Percentiles rank a stretch among this genome's conserved stretches.
Conservation (phyloP, 2,797 vertebrate genomes). For the Hemibagrus guttatus region DNA sequence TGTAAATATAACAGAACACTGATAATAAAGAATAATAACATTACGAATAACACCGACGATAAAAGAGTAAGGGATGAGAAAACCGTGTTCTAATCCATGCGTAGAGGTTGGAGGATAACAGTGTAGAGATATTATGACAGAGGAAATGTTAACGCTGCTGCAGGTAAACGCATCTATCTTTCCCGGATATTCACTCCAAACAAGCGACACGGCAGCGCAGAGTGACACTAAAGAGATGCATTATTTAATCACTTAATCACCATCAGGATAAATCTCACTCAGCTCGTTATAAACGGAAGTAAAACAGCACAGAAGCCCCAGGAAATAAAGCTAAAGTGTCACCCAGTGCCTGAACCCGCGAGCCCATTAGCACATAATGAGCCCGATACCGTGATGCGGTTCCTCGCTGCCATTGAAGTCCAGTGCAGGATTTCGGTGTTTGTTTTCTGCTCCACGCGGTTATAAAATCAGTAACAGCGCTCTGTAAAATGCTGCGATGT, state of each 20-base stretch:
- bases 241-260: not conserved
- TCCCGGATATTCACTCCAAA: not conserved
- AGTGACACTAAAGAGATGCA: not conserved
- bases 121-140: too few species aligned
- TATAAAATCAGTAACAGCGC: not conserved
- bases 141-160: not conserved
- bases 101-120: not conserved
- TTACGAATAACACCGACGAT: too few species aligned
- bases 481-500: not conserved
- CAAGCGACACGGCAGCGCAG: not conserved
- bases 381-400: constrained; percentile 42
- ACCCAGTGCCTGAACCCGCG: not conserved
- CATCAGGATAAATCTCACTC: not conserved
- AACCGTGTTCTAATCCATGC: not conserved
- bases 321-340: not conserved
- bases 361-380: not conserved
- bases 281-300: not conserved
- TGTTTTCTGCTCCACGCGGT: not conserved
- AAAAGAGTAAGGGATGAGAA: not conserved
- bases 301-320: too few species aligned
- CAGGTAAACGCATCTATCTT: not conserved
- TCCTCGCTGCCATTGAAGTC: constrained; percentile 51
- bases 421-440: not conserved
- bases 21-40: not conserved
- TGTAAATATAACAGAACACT: not conserved